phyloP scores from a whole-genome alignment of 2,113 vertebrate species.

The Semicossyphus pulcher region DNA sequence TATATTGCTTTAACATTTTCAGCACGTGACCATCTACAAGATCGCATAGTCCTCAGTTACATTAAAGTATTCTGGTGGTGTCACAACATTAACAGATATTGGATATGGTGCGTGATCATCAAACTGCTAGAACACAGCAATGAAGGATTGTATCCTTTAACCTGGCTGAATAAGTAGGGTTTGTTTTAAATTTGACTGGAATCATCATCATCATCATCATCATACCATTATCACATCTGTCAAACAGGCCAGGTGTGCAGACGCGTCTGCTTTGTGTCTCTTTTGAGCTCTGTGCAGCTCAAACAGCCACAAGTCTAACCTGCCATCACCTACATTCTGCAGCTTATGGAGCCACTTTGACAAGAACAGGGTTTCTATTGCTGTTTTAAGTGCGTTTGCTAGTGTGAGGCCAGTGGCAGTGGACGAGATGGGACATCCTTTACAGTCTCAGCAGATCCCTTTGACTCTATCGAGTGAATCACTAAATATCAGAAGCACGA shows the following conservation, averaged over 20 bases:
- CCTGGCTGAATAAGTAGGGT: conserved; percentile 24
- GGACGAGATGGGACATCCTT: conserved; percentile 28
- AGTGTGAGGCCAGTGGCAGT: conserved; percentile 5
- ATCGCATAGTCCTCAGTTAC: conserved; percentile 21
- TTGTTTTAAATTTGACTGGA: conserved; percentile 2
- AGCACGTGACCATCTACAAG: conserved; percentile 25
- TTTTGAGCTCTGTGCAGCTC: conserved; percentile 1
- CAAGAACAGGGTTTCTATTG: not conserved
- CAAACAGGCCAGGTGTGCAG: not conserved
- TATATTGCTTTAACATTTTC: conserved; percentile 56
- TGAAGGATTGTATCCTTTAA: conserved; percentile 38
- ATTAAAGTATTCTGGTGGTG: conserved; percentile 41
- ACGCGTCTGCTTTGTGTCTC: not conserved
- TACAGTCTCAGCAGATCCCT: conserved; percentile 54
- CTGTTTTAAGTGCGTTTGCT: not conserved
- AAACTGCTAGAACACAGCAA: conserved; percentile 71
- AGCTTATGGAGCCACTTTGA: conserved; percentile 27
- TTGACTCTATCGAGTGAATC: conserved; percentile 27
- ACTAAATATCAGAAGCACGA: conserved; percentile 38
- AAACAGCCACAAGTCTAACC: conserved; percentile 1
- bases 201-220: not conserved
- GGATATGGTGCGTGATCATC: conserved; percentile 33
- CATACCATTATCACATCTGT: not conserved
- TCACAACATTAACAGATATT: conserved; percentile 20
- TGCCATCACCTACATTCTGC: conserved; percentile 10